Percentiles rank a stretch among this genome's conserved stretches.
Conservation (phyloP, 2,888 invertebrate genomes). For the Callinectes sapidus region DNA sequence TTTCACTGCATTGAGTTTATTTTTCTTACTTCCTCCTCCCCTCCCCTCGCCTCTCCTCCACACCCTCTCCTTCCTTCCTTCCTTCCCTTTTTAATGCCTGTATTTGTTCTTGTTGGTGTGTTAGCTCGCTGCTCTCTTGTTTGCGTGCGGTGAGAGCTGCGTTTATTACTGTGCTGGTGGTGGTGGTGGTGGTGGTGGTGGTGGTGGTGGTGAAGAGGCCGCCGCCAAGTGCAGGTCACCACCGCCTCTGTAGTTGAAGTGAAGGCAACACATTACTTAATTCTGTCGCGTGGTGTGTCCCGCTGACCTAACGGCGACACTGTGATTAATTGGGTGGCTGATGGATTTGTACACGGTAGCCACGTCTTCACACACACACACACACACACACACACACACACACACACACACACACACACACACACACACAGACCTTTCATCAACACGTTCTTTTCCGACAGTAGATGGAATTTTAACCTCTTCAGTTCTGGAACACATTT, state of each 20-base stretch:
- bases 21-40: neutral
- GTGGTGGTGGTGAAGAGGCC: neutral
- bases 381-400: constrained; percentile 18
- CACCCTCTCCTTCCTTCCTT: neutral
- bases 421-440: neutral
- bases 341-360: neutral
- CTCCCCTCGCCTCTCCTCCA: neutral
- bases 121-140: neutral
- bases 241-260: neutral
- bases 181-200: constrained; percentile 17
- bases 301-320: neutral
- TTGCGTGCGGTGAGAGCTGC: constrained; percentile 17
- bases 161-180: constrained; percentile 14
- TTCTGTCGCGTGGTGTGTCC: neutral
- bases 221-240: neutral
- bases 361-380: neutral
- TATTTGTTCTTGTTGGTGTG: constrained; percentile 26
- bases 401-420: constrained; percentile 9
- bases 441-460: too few species aligned
- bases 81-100: neutral
- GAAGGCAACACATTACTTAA: neutral
- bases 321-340: neutral
- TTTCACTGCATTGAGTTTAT: constrained; percentile 41
- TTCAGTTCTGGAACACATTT: too few species aligned
- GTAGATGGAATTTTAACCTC: too few species aligned